phyloP scores from a whole-genome alignment of 2,113 vertebrate species.

The Myrmecobius fasciatus region DNA sequence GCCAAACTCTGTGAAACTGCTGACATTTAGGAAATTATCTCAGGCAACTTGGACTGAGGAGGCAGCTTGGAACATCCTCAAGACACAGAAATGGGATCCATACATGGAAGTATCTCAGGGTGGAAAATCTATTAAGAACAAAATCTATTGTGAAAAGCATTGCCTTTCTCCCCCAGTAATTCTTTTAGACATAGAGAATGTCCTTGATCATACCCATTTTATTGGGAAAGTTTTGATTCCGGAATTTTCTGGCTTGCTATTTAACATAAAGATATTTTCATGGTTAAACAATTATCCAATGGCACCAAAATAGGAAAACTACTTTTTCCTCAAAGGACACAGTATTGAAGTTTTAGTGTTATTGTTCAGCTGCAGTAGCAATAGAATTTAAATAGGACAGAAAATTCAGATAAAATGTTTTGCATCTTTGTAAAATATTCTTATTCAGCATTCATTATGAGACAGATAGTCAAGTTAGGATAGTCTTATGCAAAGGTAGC shows the following conservation, averaged over 20 bases:
- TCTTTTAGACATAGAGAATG: constrained; percentile 44
- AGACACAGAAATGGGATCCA: constrained; percentile 38
- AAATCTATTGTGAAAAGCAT: constrained; percentile 34
- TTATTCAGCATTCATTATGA: not conserved
- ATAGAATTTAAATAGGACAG: not conserved
- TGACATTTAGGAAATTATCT: constrained; percentile 61
- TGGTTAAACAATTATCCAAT: not conserved
- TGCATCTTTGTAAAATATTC: not conserved
- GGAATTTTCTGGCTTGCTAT: constrained; percentile 23
- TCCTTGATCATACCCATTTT: not conserved
- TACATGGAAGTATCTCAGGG: constrained; percentile 23
- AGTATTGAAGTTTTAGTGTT: not conserved
- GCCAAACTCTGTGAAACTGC: constrained; percentile 25
- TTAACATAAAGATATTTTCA: constrained; percentile 28
- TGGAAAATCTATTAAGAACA: constrained; percentile 59
- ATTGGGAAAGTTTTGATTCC: constrained; percentile 19
- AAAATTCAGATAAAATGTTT: not conserved
- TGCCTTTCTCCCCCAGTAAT: not conserved
- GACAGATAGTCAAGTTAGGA: not conserved
- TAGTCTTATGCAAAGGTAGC: not conserved
- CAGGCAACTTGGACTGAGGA: constrained; percentile 60
- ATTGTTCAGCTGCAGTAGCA: not conserved
- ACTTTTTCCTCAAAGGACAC: constrained; percentile 14
- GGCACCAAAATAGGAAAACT: not conserved
- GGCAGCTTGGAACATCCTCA: constrained; percentile 50